Evolutionary conservation across 2,113 vertebrate species (phyloP), one percentile per base, ranked within the genome.

Genomic region (Puffinus mauretanicus): DNA sequence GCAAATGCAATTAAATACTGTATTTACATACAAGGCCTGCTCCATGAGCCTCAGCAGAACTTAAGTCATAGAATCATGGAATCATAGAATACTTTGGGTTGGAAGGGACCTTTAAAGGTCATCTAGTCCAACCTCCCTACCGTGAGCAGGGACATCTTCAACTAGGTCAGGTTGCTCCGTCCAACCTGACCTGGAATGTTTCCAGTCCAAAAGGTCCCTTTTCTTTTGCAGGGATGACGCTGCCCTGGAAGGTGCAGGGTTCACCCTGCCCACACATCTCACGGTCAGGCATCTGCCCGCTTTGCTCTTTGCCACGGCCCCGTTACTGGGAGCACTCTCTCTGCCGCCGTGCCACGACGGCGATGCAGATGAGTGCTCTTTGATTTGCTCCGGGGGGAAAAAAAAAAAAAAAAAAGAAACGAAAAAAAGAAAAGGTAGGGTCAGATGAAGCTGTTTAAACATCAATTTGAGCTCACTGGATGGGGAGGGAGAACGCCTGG

Each of bases 271-370:
- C n/a, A 51, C 32, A 16, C 22, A 42, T 9, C 16, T 36, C 42
- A n/a, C 0, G 0, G 24, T 66, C 1, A 22, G 20, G 38, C 44
- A 47, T 5, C 58, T 47, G 24, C 34, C n/a, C 52, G 6, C 38
- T 51, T 27, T 49, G 70, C n/a, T 38, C 44, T 58, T 34, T 78
- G 82, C 38, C 19, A 2, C 2, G 1, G 55, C 16, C 72, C 67
- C 2, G 1, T 0, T 26, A 30, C 49, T 46, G 66, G 42, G 64
- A 93, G 21, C 67, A 29, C 22, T 32, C 64, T 15, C 30, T 32
- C 42, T 61, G 73, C 26, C 3, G 0, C 13, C 1, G 2, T 11
- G n/a, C 64, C 52, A 30, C 21, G 36, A 30, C 22, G 49, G 58
- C 1, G 5, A 51, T 15, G 49, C 57, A 34, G 32, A 26, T 10